These are phyloP conservation scores for Leptodactylus fallax DNA, from an alignment of 2,797 vertebrate genomes.

Conservation along the genomic window DNA sequence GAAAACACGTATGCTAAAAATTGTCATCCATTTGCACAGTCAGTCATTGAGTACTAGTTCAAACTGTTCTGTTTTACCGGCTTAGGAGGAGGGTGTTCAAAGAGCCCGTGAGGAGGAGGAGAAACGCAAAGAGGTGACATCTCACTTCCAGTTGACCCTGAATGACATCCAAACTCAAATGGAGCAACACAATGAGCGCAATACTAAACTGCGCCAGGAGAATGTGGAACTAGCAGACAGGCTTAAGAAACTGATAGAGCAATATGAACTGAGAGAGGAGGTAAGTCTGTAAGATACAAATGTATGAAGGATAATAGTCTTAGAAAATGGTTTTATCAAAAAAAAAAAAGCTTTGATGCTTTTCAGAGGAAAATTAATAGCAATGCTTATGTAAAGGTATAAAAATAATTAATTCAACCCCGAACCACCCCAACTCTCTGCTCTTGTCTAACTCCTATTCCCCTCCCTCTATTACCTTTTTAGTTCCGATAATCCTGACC, in stretches of 20 bases:
- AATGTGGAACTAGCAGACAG: slow-evolving; percentile 94
- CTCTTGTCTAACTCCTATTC: too few species aligned
- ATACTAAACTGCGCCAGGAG: slow-evolving; percentile 92
- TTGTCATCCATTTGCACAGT: too few species aligned
- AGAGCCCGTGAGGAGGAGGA: slow-evolving; percentile 94
- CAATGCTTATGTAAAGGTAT: background rate
- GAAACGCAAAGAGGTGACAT: slow-evolving; percentile 96
- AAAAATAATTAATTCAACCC: background rate
- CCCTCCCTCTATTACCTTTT: background rate
- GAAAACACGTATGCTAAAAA: too few species aligned
- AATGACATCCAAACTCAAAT: slow-evolving; percentile 98
- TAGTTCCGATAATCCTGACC: background rate
- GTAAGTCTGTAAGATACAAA: slow-evolving; percentile 68
- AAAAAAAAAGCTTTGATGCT: background rate
- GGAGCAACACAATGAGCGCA: slow-evolving; percentile 97
- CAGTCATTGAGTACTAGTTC: background rate
- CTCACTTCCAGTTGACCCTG: slow-evolving; percentile 95
- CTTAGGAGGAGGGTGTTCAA: slow-evolving; percentile 92
- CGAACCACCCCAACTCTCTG: too few species aligned
- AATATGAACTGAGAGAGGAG: slow-evolving; percentile 97
- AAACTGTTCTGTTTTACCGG: background rate
- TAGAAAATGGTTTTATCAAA: background rate
- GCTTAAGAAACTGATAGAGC: slow-evolving; percentile 96
- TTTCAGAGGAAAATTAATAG: background rate
- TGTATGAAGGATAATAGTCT: background rate